Evolutionary conservation across 2,797 vertebrate genomes (phyloP).

Genomic region (Spondyliosoma cantharus): DNA sequence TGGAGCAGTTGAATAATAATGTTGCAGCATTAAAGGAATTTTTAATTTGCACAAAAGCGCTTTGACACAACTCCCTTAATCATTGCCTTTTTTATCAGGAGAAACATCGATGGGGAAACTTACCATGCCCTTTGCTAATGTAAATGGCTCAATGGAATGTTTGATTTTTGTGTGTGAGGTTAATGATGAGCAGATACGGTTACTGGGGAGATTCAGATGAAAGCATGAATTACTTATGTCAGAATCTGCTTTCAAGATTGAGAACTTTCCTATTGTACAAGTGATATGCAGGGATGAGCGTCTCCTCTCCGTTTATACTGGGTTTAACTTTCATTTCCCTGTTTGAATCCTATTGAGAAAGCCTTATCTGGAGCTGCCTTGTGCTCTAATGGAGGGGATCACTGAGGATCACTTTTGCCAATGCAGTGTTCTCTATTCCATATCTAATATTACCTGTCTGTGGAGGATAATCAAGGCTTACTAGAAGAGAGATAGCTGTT

Average conservation of each 20-base stretch:
- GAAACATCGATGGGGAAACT: constrained; percentile 42
- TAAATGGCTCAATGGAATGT: constrained; percentile 18
- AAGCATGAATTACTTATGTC: constrained; percentile 6
- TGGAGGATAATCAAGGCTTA: constrained; percentile 3
- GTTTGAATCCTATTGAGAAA: constrained; percentile 12
- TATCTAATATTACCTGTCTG: constrained; percentile 53
- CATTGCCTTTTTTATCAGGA: constrained; percentile 32
- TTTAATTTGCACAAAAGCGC: constrained; percentile 51
- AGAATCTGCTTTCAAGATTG: constrained; percentile 5
- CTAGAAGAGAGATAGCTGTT: constrained; percentile 1
- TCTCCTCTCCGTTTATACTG: neutral
- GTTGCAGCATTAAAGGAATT: constrained; percentile 51
- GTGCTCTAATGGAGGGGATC: constrained; percentile 32
- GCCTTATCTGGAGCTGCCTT: constrained; percentile 9
- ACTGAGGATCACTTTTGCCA: constrained; percentile 27
- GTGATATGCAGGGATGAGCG: neutral
- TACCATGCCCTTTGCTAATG: constrained; percentile 49
- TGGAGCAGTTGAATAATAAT: constrained; percentile 50
- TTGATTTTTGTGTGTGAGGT: constrained; percentile 30
- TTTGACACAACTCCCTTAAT: constrained; percentile 49
- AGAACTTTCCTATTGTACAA: neutral
- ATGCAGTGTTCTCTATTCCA: constrained; percentile 36
- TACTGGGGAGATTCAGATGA: constrained; percentile 15
- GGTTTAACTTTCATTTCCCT: constrained; percentile 34
- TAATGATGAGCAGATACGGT: constrained; percentile 11